Conservation (phyloP, 1,140 invertebrate species). For the Listronotus bonariensis region DNA sequence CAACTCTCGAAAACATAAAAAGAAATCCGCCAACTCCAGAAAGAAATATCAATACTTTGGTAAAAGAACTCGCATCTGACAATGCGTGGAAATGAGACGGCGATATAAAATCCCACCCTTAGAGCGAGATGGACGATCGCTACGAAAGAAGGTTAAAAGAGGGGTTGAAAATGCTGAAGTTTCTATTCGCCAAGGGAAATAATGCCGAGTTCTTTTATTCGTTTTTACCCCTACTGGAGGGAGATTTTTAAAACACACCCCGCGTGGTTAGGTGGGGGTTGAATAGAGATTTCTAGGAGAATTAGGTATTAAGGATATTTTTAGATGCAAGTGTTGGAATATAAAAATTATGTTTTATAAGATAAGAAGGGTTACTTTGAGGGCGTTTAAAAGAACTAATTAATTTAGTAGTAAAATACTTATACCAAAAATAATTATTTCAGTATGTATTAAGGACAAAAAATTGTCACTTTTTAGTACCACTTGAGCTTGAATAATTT, state of each 20-base stretch:
- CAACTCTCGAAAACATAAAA: not conserved
- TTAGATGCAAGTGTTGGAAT: no score
- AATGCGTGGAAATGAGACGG: not conserved
- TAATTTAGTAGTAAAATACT: no score
- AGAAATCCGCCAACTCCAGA: not conserved
- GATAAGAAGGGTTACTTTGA: no score
- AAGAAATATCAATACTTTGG: slow-evolving; percentile 16
- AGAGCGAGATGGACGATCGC: not conserved
- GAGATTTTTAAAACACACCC: slow-evolving; percentile 28
- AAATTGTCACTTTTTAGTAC: no score
- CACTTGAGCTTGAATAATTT: no score
- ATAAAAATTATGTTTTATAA: no score
- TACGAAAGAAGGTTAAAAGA: slow-evolving; percentile 27
- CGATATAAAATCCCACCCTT: not conserved
- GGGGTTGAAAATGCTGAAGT: slow-evolving; percentile 26
- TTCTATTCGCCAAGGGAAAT: slow-evolving; percentile 32
- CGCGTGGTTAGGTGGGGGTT: not conserved
- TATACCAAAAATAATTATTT: no score
- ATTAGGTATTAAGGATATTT: no score
- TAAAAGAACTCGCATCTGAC: not conserved
- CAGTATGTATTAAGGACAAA: no score
- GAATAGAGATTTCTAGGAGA: not conserved
- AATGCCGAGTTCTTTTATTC: slow-evolving; percentile 26
- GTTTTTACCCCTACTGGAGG: slow-evolving; percentile 15
- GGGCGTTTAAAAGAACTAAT: no score